Percentiles rank a stretch among this genome's conserved stretches.
Conservation (phyloP, 2,113 vertebrate genomes). For the Dromaius novaehollandiae region DNA sequence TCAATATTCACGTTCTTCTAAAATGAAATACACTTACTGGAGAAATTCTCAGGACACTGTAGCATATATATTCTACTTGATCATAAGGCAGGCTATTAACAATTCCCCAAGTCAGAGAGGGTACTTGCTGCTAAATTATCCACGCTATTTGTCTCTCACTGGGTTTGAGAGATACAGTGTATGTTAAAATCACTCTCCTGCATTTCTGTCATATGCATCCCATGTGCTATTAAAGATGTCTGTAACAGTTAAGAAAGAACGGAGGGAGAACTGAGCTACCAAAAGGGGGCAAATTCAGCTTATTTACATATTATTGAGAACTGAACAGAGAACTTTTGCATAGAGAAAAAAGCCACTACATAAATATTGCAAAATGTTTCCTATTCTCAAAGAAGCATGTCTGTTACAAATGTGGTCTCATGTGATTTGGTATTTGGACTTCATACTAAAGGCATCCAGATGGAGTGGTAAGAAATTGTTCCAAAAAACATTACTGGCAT, state of each 20-base stretch:
- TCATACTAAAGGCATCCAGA: constrained; percentile 18
- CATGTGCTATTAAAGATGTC: neutral
- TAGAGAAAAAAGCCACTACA: neutral
- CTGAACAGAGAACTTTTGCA: neutral
- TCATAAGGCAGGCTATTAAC: neutral
- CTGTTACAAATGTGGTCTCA: constrained; percentile 6
- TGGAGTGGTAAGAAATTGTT: constrained; percentile 6
- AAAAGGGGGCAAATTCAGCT: neutral
- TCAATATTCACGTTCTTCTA: neutral
- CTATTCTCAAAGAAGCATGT: neutral
- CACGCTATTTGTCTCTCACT: neutral
- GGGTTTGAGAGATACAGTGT: neutral
- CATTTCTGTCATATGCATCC: neutral
- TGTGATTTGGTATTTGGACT: constrained; percentile 13
- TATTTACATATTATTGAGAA: neutral
- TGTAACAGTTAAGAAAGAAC: neutral
- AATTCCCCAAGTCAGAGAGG: neutral
- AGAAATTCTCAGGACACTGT: neutral
- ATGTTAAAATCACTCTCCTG: rapidly evolving
- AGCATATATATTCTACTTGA: neutral
- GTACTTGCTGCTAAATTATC: neutral
- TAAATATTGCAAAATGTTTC: constrained; percentile 32
- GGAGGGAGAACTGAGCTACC: neutral
- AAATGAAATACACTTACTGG: neutral
- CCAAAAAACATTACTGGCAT: constrained; percentile 34